These are phyloP conservation scores for Telmatochromis sp. DNA, from an alignment of 2,113 vertebrate species.

Conservation along the genomic window DNA sequence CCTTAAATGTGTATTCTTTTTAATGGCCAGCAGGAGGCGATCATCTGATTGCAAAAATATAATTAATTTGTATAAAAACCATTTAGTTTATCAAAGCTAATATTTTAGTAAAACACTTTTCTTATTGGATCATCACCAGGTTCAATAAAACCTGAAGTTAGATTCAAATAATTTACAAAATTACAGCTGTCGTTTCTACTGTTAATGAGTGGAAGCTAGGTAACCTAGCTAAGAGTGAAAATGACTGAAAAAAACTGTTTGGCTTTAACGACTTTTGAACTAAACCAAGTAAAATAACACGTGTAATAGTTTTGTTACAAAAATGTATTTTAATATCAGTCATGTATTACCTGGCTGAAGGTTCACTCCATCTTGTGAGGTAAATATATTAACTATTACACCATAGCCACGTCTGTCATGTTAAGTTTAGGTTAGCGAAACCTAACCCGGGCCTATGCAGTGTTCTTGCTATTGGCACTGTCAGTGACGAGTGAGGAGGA, in stretches of 20 bases:
- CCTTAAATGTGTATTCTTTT: neutral
- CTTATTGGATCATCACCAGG: neutral
- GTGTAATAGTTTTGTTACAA: neutral
- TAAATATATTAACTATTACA: neutral
- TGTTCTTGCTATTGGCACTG: neutral
- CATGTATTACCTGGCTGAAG: neutral
- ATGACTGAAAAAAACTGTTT: neutral
- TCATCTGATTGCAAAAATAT: neutral
- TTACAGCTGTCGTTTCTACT: no score
- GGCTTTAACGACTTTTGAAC: neutral
- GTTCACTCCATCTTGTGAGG: neutral
- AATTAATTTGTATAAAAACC: neutral
- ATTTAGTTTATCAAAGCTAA: neutral
- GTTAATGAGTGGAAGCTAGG: neutral
- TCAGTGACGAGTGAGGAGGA: neutral
- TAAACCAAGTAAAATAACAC: neutral
- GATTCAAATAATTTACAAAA: neutral
- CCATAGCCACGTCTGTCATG: neutral
- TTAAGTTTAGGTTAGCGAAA: neutral
- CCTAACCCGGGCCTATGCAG: rapidly evolving
- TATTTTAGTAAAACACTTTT: neutral
- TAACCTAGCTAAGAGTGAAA: neutral
- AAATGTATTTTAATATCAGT: neutral
- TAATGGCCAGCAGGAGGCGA: neutral
- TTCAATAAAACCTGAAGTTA: neutral